Conservation (phyloP, 2,888 invertebrate genomes). For the Azorinus chamasolen region DNA sequence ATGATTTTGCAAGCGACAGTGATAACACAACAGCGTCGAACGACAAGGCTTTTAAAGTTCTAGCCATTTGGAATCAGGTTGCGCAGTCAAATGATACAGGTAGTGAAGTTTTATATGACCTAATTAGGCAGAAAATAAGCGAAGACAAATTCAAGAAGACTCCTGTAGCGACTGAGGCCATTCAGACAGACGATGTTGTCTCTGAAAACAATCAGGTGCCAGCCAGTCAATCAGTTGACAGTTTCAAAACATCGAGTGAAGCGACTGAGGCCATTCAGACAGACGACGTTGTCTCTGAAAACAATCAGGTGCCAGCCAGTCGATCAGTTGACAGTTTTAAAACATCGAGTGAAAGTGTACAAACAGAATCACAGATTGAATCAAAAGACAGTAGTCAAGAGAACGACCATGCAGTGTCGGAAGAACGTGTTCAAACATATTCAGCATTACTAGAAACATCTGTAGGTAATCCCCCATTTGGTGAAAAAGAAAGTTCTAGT, state of each 20-base stretch:
- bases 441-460: too few relatives aligned
- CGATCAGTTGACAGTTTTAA: neutral
- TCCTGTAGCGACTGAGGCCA: neutral
- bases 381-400: too few relatives aligned
- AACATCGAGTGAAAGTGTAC: neutral
- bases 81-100: conserved; percentile 29
- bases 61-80: conserved; percentile 42
- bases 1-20: neutral
- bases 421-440: too few relatives aligned
- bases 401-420: too few relatives aligned
- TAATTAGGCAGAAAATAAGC: conserved; percentile 32
- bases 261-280: neutral
- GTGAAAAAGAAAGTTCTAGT: too few relatives aligned
- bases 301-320: too few relatives aligned
- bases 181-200: too few relatives aligned
- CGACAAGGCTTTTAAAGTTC: conserved; percentile 20
- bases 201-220: too few relatives aligned
- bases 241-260: neutral
- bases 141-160: neutral
- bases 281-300: too few relatives aligned
- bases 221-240: too few relatives aligned
- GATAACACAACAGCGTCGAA: neutral
- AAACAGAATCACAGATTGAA: too few relatives aligned
- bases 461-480: too few relatives aligned
- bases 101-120: conserved; percentile 44